These are phyloP conservation scores for Agrotis puta DNA, from an alignment of 2,888 invertebrate genomes.

Conservation along the genomic window DNA sequence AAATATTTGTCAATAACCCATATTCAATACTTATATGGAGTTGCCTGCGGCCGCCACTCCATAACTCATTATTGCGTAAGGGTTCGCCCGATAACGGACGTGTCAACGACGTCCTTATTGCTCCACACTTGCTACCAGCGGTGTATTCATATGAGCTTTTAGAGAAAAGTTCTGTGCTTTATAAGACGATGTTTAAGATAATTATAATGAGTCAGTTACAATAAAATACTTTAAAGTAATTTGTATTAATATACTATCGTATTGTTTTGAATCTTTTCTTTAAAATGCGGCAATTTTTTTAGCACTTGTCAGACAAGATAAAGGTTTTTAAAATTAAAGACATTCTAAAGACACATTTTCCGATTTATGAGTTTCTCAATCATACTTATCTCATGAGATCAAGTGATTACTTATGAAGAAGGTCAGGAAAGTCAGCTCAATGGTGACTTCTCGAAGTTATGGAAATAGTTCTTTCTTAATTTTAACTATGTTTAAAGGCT, in stretches of 20 bases:
- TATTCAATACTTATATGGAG: slow-evolving; percentile 89
- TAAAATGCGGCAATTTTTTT: too few species aligned
- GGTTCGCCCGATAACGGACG: slow-evolving; percentile 80
- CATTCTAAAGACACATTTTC: too few species aligned
- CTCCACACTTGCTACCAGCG: slow-evolving; percentile 68
- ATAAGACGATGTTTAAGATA: slow-evolving; percentile 3
- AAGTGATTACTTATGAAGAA: not conserved
- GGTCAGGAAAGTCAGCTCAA: too few species aligned
- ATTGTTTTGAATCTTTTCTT: not conserved
- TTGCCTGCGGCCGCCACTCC: slow-evolving; percentile 85
- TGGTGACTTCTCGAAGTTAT: too few species aligned
- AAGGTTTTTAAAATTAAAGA: too few species aligned
- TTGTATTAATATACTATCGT: not conserved
- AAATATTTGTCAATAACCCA: slow-evolving; percentile 91
- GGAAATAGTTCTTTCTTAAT: not conserved
- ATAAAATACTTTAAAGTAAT: not conserved
- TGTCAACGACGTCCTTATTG: slow-evolving; percentile 79
- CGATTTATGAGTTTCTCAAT: too few species aligned
- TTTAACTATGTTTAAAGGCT: slow-evolving; percentile 25
- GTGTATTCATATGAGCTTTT: slow-evolving; percentile 23
- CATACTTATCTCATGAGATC: not conserved
- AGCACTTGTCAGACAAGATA: too few species aligned
- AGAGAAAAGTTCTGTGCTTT: slow-evolving; percentile 4
- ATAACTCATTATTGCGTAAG: slow-evolving; percentile 87
- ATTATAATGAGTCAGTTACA: slow-evolving; percentile 6